These are phyloP conservation scores for Gymnocheta viridis DNA, from an alignment of 2,888 invertebrate species.

Conservation along the genomic window DNA sequence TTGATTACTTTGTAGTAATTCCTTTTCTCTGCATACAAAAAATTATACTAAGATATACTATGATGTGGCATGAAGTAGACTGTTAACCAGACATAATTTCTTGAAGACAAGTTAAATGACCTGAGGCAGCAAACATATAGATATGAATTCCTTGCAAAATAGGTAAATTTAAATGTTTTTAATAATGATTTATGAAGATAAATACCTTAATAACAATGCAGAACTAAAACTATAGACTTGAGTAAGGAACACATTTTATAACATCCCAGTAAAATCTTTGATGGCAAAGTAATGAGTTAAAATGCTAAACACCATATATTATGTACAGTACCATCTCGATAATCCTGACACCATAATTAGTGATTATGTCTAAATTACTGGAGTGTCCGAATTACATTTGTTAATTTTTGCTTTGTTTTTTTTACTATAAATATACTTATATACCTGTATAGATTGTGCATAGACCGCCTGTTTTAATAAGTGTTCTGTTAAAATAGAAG, in stretches of 20 bases:
- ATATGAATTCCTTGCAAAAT: slow-evolving; percentile 25
- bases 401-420: no score
- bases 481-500: no score
- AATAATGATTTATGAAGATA: slow-evolving; percentile 65
- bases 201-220: slow-evolving; percentile 38
- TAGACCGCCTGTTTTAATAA: no score
- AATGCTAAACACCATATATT: no score
- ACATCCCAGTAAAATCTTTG: neutral
- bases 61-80: neutral
- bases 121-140: slow-evolving; percentile 56
- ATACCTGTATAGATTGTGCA: no score
- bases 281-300: no score
- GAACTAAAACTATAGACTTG: neutral
- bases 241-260: neutral
- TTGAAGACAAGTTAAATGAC: slow-evolving; percentile 64
- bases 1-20: slow-evolving; percentile 7
- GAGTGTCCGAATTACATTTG: no score
- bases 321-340: no score
- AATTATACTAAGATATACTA: neutral
- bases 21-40: neutral
- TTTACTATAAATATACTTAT: no score
- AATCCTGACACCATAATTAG: no score
- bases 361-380: no score
- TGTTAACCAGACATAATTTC: slow-evolving; percentile 63
- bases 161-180: slow-evolving; percentile 39